Evolutionary conservation across 2,888 invertebrate genomes (phyloP).

Genomic region (Drosophila mettleri): DNA sequence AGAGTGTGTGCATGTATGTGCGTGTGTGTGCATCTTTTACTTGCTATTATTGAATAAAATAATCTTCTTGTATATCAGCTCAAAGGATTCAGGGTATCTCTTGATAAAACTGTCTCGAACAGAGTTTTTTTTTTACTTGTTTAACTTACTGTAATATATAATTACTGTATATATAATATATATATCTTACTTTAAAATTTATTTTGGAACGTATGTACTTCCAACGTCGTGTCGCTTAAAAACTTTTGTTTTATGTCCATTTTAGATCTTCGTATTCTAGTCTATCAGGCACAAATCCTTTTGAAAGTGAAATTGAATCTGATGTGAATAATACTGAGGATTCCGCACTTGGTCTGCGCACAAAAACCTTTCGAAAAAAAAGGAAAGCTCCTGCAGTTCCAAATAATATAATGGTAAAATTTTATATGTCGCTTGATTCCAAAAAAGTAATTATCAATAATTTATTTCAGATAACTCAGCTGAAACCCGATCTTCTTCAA

Average conservation of each 20-base stretch:
- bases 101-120: no score
- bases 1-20: no score
- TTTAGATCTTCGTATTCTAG: constrained; percentile 87
- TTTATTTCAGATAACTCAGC: constrained; percentile 17
- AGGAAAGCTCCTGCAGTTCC: constrained; percentile 88
- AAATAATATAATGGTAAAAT: constrained; percentile 41
- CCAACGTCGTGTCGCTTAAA: no score
- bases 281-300: constrained; percentile 87
- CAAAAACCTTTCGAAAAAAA: constrained; percentile 87
- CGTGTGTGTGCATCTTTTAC: no score
- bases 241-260: constrained; percentile 9
- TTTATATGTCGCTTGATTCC: background rate
- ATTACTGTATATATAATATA: no score
- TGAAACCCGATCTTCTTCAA: background rate
- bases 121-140: no score
- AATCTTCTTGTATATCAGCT: no score
- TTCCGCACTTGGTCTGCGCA: constrained; percentile 14
- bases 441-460: background rate
- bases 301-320: constrained; percentile 85
- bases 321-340: constrained; percentile 60
- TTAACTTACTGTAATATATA: no score
- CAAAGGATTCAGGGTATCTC: no score
- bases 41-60: no score
- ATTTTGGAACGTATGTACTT: no score
- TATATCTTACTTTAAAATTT: no score